These are phyloP conservation scores for Parochlus steinenii DNA, from an alignment of 2,888 invertebrate genomes.

Conservation along the genomic window DNA sequence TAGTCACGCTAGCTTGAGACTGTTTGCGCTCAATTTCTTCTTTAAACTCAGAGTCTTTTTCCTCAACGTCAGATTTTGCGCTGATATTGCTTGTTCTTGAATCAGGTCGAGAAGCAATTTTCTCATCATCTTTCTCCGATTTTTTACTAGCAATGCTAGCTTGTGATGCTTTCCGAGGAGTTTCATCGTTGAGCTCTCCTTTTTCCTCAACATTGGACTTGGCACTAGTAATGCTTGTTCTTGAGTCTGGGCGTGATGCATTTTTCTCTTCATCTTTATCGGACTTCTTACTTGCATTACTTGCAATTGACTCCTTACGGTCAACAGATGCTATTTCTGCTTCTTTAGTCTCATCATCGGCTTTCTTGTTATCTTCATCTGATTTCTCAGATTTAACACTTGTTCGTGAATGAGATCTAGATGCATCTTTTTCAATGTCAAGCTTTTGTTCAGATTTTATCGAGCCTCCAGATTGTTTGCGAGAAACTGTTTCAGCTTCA, in stretches of 20 bases:
- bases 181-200: neutral
- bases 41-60: slow-evolving; percentile 1
- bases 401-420: slow-evolving; percentile 13
- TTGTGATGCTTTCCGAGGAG: slow-evolving; percentile 14
- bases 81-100: slow-evolving; percentile 9
- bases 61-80: neutral
- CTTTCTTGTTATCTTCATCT: too few species aligned
- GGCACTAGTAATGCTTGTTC: slow-evolving; percentile 3
- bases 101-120: slow-evolving; percentile 12
- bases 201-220: neutral
- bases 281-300: neutral
- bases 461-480: slow-evolving; percentile 1
- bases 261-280: slow-evolving; percentile 7
- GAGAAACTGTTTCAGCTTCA: slow-evolving; percentile 1
- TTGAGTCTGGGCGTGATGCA: slow-evolving; percentile 13
- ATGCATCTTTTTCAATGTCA: slow-evolving; percentile 6
- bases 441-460: neutral
- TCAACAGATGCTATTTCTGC: slow-evolving; percentile 6
- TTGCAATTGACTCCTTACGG: slow-evolving; percentile 3
- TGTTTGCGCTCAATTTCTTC: slow-evolving; percentile 3
- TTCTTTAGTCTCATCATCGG: slow-evolving; percentile 11
- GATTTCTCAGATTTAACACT: too few species aligned
- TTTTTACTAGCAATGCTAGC: slow-evolving; percentile 13
- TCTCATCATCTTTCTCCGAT: slow-evolving; percentile 3
- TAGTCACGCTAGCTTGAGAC: slow-evolving; percentile 11